Conservation (phyloP, 2,888 invertebrate species). For the Celastrina argiolus region DNA sequence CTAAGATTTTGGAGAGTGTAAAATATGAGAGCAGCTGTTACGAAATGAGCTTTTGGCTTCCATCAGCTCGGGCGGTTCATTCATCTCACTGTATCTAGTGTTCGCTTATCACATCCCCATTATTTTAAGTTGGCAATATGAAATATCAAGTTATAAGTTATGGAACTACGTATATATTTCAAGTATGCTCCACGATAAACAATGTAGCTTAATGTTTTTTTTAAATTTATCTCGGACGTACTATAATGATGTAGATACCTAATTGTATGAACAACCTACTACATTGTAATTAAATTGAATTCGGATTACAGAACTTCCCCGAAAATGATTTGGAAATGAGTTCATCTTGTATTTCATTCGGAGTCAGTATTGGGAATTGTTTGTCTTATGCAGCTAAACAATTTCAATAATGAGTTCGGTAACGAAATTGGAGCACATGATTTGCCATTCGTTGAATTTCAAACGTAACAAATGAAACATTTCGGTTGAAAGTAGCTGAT, state of each 20-base stretch:
- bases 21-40: slow-evolving; percentile 65
- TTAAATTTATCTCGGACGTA: no score
- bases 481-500: neutral
- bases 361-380: neutral
- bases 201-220: no score
- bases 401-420: slow-evolving; percentile 3
- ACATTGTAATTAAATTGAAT: neutral
- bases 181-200: no score
- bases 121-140: no score
- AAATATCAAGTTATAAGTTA: no score
- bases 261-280: no score
- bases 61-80: slow-evolving; percentile 46
- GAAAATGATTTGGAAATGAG: neutral
- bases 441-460: slow-evolving; percentile 1
- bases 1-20: slow-evolving; percentile 60
- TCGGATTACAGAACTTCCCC: neutral
- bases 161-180: no score
- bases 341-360: neutral
- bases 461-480: neutral
- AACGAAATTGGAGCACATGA: neutral
- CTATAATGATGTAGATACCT: no score
- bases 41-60: slow-evolving; percentile 64
- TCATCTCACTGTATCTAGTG: slow-evolving; percentile 37
- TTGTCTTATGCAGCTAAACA: slow-evolving; percentile 6
- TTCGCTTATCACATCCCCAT: neutral